phyloP scores from a whole-genome alignment of 1,140 invertebrate genomes.

The Tetramorium alpestre region DNA sequence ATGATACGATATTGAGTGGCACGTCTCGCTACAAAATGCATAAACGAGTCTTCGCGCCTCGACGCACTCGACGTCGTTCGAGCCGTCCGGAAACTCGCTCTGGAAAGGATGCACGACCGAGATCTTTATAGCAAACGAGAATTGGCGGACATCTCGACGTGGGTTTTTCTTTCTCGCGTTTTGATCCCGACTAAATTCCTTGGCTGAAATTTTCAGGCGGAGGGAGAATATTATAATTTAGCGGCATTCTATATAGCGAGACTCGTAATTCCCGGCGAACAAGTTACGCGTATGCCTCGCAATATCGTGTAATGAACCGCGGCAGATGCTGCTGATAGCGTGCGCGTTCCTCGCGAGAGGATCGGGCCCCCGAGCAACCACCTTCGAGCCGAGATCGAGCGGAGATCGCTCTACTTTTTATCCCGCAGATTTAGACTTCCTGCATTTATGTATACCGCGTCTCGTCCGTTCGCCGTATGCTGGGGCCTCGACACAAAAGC shows the following conservation, averaged over 20 bases:
- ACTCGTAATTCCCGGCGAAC: not conserved
- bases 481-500: not conserved
- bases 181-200: not conserved
- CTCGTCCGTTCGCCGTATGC: slow-evolving; percentile 7
- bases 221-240: not conserved
- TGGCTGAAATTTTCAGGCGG: not conserved
- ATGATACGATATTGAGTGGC: not conserved
- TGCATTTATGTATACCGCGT: slow-evolving; percentile 37
- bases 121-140: not conserved
- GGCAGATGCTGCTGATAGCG: slow-evolving; percentile 31
- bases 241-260: not conserved
- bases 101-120: not conserved
- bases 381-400: not conserved
- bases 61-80: not conserved
- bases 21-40: slow-evolving; percentile 19
- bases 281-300: not conserved
- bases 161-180: not conserved
- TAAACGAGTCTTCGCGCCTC: slow-evolving; percentile 31
- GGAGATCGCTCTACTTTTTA: slow-evolving; percentile 34
- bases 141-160: not conserved
- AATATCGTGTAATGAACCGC: not conserved
- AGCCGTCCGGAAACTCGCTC: not conserved
- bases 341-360: not conserved
- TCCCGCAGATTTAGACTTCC: slow-evolving; percentile 37
- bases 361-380: not conserved